These are phyloP conservation scores for Platynereis dumerilii DNA, from an alignment of 2,888 invertebrate species.

Conservation along the genomic window DNA sequence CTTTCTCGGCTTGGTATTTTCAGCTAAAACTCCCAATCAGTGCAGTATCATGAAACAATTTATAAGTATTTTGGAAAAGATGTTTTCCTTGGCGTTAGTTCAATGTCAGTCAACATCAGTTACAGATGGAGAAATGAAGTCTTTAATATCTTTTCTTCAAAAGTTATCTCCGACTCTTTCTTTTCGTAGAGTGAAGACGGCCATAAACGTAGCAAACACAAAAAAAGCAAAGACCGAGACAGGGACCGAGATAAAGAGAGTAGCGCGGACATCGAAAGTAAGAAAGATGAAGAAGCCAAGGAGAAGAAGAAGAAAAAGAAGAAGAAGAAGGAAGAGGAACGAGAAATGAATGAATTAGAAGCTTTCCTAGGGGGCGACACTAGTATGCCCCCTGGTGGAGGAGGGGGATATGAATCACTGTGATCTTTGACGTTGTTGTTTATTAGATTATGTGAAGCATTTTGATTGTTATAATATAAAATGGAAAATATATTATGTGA, in stretches of 20 bases:
- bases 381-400: neutral
- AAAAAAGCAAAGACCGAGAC: constrained; percentile 17
- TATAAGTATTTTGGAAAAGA: too few species aligned
- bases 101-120: too few species aligned
- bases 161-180: too few species aligned
- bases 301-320: constrained; percentile 23
- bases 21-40: too few species aligned
- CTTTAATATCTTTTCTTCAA: too few species aligned
- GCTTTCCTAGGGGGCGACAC: constrained; percentile 31
- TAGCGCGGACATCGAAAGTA: constrained; percentile 2
- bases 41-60: too few species aligned
- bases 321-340: constrained; percentile 12
- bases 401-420: constrained; percentile 23
- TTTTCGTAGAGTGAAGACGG: constrained; percentile 21
- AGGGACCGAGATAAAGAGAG: constrained; percentile 2
- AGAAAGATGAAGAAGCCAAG: constrained; percentile 7
- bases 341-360: constrained; percentile 32
- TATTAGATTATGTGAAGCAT: too few species aligned
- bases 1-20: neutral
- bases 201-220: constrained; percentile 22
- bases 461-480: too few species aligned
- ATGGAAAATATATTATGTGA: too few species aligned
- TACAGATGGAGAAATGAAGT: too few species aligned
- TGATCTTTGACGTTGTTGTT: too few species aligned
- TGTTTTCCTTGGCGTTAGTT: too few species aligned